Base-by-base conservation (phyloP, 2,888 invertebrate species). In the Zeuzera pyrina region DNA sequence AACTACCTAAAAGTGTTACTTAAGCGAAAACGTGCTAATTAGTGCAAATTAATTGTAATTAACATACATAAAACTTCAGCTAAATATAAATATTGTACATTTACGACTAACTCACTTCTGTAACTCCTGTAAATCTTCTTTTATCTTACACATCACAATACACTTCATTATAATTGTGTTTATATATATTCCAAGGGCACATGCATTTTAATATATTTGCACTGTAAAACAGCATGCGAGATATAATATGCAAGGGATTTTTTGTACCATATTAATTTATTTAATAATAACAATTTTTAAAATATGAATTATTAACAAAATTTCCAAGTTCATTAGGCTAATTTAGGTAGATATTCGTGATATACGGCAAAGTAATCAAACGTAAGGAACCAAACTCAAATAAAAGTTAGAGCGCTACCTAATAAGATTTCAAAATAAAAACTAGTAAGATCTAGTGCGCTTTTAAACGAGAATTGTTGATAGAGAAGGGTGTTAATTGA, bases 401-500 rank as follows among this genome's bases (percentile, higher is more conserved):
- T n/a, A n/a, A n/a, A n/a, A n/a, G n/a, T n/a, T n/a, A n/a, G n/a
- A n/a, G n/a, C n/a, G n/a, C n/a, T n/a, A n/a, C n/a, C n/a, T n/a
- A 4, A 22, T 27, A 28, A 7, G 4, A 21, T 31, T 12, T 31
- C 12, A 41, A 39, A 45, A 38, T 24, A 27, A 30, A 27, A 24
- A 25, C 6, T 6, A 11, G 5, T 11, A 25, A 6, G n/a, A n/a
- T n/a, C n/a, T n/a, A n/a, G n/a, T n/a, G n/a, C n/a, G n/a, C n/a
- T n/a, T n/a, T n/a, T n/a, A 32, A 27, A 24, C 22, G 33, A 35
- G 40, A 44, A 38, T 45, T 60, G 60, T 65, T 62, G 63, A 68
- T 59, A 74, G 74, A 78, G 68, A 76, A 81, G 81, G 81, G 81
- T 81, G 81, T 78, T 81, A 81, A 81, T 79, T 83, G 83, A 83